Conservation (phyloP, 2,888 invertebrate species). For the Ephialtes manifestator region DNA sequence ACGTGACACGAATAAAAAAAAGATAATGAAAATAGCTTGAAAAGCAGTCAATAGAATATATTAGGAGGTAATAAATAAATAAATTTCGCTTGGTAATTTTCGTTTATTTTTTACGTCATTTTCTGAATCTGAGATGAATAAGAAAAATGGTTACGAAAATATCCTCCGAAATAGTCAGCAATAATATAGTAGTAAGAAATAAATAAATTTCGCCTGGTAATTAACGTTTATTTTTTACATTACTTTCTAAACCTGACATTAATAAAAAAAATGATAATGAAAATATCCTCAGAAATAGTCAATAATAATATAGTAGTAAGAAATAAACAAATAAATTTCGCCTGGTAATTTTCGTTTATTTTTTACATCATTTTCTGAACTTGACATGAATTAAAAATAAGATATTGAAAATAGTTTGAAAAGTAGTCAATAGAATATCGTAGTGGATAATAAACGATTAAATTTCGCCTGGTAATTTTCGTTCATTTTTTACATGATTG, state of each 20-base stretch:
- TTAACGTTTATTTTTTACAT: conserved; percentile 11
- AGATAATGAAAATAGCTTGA: no score
- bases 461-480: neutral
- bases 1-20: neutral
- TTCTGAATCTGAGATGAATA: neutral
- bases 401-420: no score
- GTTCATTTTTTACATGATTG: neutral
- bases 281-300: no score
- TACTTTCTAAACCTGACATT: neutral
- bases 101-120: conserved; percentile 14
- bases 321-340: neutral
- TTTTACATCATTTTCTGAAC: conserved; percentile 1
- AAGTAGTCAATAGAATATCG: no score
- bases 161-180: no score
- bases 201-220: neutral
- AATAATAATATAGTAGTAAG: neutral
- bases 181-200: neutral
- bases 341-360: conserved; percentile 1
- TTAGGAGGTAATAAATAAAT: neutral
- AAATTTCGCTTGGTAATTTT: neutral
- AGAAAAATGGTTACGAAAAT: neutral
- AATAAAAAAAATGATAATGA: neutral
- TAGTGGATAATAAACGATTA: conserved; percentile 9
- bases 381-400: neutral
- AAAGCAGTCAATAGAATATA: no score